Base-by-base conservation (phyloP, 23 tunicate genomes). In the Trididemnum nubilum region DNA sequence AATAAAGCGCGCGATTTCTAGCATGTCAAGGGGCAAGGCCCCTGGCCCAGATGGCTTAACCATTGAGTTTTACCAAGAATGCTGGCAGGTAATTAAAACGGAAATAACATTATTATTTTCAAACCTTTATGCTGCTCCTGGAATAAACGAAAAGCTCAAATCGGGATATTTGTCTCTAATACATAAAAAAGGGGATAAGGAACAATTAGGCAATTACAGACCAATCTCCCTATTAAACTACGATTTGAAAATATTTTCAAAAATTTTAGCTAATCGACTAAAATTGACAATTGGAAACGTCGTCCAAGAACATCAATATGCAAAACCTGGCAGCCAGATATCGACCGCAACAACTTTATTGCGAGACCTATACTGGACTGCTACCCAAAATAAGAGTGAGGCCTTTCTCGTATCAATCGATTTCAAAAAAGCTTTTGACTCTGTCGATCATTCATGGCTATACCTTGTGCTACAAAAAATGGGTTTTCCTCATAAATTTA, bases 371-470 rank as follows among this genome's bases (percentile, higher is more conserved):
- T 36, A 72, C 28, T 36, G 78, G n/a, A n/a, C n/a, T n/a, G n/a
- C n/a, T n/a, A n/a, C n/a, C n/a, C n/a, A n/a, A n/a, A n/a, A n/a
- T n/a, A n/a, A n/a, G n/a, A n/a, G n/a, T n/a, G n/a, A n/a, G n/a
- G n/a, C n/a, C n/a, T n/a, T n/a, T n/a, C n/a, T n/a, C 27, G 5
- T 78, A 18, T 60, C 83, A 19, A 25, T 78, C 18, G 83, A 78
- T 33, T 78, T 78, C 28, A 49, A 78, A 78, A 78, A 78, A 78
- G 71, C 83, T 19, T 78, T 78, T 59, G 83, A 78, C 51, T 78
- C 71, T 1, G 26, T 78, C 49, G 33, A 59, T 7, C 50, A 30
- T 35, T 1, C 15, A 31, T 78, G 83, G 83, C 49, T 78, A 1
- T 29, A 58, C 69, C 44, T n/a, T 1, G 37, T 51, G 22, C 81